Base-by-base conservation (phyloP, 2,113 vertebrate genomes). In the Rhombomys opimus region DNA sequence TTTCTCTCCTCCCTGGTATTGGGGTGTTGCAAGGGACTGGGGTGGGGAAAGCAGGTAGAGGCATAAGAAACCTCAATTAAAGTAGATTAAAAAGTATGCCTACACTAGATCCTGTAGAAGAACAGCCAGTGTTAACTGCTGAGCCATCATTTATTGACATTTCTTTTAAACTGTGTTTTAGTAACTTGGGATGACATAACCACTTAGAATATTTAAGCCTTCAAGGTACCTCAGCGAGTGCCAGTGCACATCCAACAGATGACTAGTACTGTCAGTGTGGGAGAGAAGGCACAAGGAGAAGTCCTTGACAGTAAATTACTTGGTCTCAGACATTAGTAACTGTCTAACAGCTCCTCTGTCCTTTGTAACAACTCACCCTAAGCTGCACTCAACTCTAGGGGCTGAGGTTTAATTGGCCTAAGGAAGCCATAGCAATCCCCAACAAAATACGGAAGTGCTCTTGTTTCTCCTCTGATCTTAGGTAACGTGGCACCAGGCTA, bases 121-220 rank as follows among this genome's bases (percentile, higher is more conserved):
- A 61, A 15, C 32, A 59, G 78, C 54, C 57, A 61, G 80, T 82
- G 12, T 30, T 13, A 59, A 25, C 52, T n/a, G 78, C 54, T 23
- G 54, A 38, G 80, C 22, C 80, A 38, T 61, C 35, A 23, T 76
- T 85, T 73, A 70, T 1, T 85, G 80, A 70, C 15, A 91, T 77
- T 72, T 89, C 50, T 90, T 61, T 38, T 90, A 82, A 73, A 86
- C 86, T 18, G 17, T 82, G 50, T 70, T 95, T 88, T 70, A 78
- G 68, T 25, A 89, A 14, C 35, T 65, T 82, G 14, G 50, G 76
- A 84, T 87, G 38, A 93, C 30, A 63, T 25, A 76, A 87, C 50
- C 1, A 87, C 67, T 38, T 61, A 65, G 46, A 93, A n/a, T 89
- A 95, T 50, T 77, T 63, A 91, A 70, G 57, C 38, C 17, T 76